These are phyloP conservation scores for Tyto alba DNA, from an alignment of 2,113 vertebrate genomes.

Conservation along the genomic window DNA sequence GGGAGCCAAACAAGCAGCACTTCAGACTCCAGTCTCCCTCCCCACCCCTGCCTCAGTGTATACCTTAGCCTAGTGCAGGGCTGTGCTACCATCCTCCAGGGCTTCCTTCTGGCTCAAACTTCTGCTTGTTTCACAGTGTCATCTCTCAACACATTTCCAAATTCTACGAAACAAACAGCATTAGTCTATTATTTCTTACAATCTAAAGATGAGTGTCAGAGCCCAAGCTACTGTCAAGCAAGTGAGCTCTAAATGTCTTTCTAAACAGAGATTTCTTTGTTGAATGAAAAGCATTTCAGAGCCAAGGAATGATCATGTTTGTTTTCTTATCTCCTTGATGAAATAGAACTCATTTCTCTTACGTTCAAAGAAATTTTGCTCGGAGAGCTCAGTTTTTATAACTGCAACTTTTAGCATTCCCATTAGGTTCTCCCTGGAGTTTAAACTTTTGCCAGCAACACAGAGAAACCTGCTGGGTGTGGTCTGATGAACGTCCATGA, in stretches of 20 bases:
- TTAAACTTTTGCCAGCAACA: slow-evolving; percentile 16
- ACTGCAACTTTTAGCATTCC: not conserved
- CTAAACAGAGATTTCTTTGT: slow-evolving; percentile 6
- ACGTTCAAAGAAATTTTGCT: slow-evolving; percentile 14
- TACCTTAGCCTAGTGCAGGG: not conserved
- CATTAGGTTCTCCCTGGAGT: not conserved
- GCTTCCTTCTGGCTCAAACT: not conserved
- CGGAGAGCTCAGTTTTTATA: not conserved
- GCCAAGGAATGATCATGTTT: slow-evolving; percentile 38
- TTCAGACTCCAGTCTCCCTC: not conserved
- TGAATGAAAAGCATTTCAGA: slow-evolving; percentile 29
- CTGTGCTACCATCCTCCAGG: not conserved
- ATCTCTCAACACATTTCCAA: not conserved
- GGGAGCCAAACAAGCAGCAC: not conserved
- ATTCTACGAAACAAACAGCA: not conserved
- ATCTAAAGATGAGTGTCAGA: not conserved
- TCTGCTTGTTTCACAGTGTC: not conserved
- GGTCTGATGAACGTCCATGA: not conserved
- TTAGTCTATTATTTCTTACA: not conserved
- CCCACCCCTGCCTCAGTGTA: not conserved
- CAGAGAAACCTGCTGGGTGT: not conserved
- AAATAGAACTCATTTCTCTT: slow-evolving; percentile 25
- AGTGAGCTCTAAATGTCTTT: not conserved
- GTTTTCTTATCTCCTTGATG: slow-evolving; percentile 45
- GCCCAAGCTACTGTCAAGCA: slow-evolving; percentile 11